phyloP scores from a whole-genome alignment of 2,113 vertebrate species.

The Sialia sialis region DNA sequence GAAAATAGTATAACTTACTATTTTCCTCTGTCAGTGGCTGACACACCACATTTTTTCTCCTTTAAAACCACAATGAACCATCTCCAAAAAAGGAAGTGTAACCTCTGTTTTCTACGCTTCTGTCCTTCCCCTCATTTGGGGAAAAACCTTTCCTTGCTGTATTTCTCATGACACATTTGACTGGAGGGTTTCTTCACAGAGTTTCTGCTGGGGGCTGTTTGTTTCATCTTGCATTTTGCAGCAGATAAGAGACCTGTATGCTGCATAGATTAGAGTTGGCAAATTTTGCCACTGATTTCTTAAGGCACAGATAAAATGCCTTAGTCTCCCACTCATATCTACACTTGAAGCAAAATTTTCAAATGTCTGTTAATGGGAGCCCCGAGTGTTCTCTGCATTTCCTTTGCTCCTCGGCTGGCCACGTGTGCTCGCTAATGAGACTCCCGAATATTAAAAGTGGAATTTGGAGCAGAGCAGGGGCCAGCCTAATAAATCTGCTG shows the following conservation, averaged over 20 bases:
- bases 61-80: conserved; percentile 12
- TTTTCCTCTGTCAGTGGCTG: conserved; percentile 44
- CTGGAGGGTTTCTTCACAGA: neutral
- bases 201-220: conserved; percentile 5
- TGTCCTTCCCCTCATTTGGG: neutral
- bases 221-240: conserved; percentile 19
- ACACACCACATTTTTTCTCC: conserved; percentile 37
- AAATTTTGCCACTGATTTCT: conserved; percentile 26
- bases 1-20: conserved; percentile 24
- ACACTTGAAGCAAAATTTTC: neutral
- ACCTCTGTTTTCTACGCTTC: conserved; percentile 25
- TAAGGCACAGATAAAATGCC: conserved; percentile 29
- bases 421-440: neutral
- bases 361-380: neutral
- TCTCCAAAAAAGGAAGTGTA: conserved; percentile 53
- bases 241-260: conserved; percentile 26
- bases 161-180: conserved; percentile 11
- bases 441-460: neutral
- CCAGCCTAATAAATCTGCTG: conserved; percentile 17
- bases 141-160: conserved; percentile 23
- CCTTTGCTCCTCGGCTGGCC: neutral
- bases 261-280: neutral
- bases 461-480: neutral
- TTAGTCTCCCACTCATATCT: neutral
- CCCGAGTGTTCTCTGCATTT: neutral